A percentile compares a stretch with the other conserved stretches of the same genome.
Conservation (phyloP, 2,888 invertebrate genomes). For the Aphidius colemani region DNA sequence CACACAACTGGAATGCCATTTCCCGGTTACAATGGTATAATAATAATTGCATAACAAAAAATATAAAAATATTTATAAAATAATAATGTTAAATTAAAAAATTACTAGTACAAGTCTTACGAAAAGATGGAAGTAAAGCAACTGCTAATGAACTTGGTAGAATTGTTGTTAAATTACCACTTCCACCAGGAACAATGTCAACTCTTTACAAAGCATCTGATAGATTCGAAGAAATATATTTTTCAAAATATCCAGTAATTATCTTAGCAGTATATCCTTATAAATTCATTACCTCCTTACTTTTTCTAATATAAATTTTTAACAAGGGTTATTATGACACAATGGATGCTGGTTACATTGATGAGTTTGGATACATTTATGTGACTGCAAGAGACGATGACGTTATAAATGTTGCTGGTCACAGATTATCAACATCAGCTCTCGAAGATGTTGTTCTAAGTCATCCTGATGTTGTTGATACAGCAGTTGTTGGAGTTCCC, state of each 20-base stretch:
- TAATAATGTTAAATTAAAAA: conserved; percentile 2
- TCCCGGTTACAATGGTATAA: conserved; percentile 84
- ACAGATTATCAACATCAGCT: conserved; percentile 85
- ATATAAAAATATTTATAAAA: not conserved
- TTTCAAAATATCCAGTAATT: conserved; percentile 79
- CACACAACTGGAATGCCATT: conserved; percentile 85
- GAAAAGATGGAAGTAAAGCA: conserved; percentile 73
- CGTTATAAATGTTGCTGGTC: conserved; percentile 94
- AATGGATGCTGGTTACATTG: conserved; percentile 90
- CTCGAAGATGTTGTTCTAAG: conserved; percentile 87
- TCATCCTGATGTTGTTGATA: conserved; percentile 85
- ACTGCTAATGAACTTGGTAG: conserved; percentile 77
- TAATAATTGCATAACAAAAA: not conserved
- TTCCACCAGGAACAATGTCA: conserved; percentile 87
- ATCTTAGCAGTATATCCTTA: conserved; percentile 8
- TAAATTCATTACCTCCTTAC: not conserved
- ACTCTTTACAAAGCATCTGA: conserved; percentile 83
- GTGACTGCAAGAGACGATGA: conserved; percentile 93
- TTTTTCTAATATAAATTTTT: not conserved
- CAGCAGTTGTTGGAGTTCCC: conserved; percentile 88
- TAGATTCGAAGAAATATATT: conserved; percentile 80
- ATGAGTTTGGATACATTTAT: conserved; percentile 82
- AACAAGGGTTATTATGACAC: conserved; percentile 87
- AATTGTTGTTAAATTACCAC: conserved; percentile 80
- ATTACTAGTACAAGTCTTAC: conserved; percentile 60